These are phyloP conservation scores for Peromyscus aztecus DNA, from an alignment of 2,797 vertebrate species.

Conservation along the genomic window DNA sequence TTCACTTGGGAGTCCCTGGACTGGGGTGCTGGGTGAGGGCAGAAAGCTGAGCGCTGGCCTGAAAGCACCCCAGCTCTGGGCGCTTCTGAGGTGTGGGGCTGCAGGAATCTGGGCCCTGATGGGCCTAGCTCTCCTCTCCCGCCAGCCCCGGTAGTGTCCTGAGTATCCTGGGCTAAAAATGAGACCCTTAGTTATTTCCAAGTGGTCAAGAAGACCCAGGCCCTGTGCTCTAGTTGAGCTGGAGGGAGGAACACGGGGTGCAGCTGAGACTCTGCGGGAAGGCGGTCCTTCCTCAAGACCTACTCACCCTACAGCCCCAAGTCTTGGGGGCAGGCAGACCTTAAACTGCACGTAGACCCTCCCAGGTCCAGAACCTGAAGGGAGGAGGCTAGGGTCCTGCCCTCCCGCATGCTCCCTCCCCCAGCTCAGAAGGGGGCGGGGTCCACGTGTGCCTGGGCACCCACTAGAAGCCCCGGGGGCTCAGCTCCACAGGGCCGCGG, in stretches of 20 bases:
- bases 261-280: constrained; percentile 64
- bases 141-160: neutral
- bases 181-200: neutral
- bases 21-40: too few species aligned
- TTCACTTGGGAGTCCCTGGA: neutral
- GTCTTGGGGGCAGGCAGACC: constrained; percentile 59
- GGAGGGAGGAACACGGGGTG: constrained; percentile 63
- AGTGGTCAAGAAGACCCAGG: constrained; percentile 9
- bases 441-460: constrained; percentile 62
- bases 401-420: neutral
- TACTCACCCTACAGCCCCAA: constrained; percentile 36
- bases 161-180: neutral
- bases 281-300: constrained; percentile 76
- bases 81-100: constrained; percentile 18
- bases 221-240: neutral
- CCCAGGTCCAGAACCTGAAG: constrained; percentile 45
- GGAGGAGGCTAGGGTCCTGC: constrained; percentile 56
- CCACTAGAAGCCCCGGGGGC: neutral
- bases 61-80: neutral
- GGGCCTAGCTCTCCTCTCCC: neutral
- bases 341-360: constrained; percentile 25
- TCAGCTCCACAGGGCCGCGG: neutral
- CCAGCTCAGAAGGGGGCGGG: constrained; percentile 68
- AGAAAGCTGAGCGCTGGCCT: neutral
- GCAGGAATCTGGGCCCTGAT: neutral